phyloP scores from a whole-genome alignment of 2,797 vertebrate genomes.

The Parauchenoglanis ngamensis region DNA sequence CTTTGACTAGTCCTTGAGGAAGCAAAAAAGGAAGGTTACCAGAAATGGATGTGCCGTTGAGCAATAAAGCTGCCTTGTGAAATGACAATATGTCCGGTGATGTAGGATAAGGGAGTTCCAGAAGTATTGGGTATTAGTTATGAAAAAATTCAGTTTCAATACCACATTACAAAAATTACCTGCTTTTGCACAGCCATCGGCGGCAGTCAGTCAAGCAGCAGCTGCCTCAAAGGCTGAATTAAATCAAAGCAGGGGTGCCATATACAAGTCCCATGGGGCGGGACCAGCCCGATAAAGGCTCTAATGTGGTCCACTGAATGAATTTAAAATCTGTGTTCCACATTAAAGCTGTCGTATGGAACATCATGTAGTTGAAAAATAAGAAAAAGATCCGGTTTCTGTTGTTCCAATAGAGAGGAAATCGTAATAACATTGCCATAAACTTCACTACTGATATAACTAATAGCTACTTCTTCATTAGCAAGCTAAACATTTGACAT shows the following conservation, averaged over 20 bases:
- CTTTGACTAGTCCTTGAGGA: slow-evolving; percentile 40
- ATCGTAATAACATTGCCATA: not conserved
- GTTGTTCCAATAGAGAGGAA: not conserved
- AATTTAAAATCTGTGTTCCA: not conserved
- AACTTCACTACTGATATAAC: not conserved
- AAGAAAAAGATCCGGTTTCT: not conserved
- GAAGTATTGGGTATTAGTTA: not conserved
- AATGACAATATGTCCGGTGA: slow-evolving; percentile 5
- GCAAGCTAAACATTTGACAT: not conserved
- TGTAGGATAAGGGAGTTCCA: not conserved
- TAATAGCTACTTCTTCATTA: not conserved
- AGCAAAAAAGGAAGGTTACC: slow-evolving; percentile 40
- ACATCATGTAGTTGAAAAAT: not conserved
- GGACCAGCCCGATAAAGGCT: not conserved
- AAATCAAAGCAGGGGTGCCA: not conserved
- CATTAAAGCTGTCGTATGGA: not conserved
- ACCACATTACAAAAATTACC: not conserved
- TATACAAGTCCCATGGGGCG: too few species aligned
- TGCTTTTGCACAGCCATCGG: not conserved
- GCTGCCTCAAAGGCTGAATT: not conserved
- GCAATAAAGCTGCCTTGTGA: slow-evolving; percentile 46
- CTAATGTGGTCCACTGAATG: not conserved
- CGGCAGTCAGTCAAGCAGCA: not conserved
- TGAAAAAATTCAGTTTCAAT: not conserved
- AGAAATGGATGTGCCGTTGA: slow-evolving; percentile 42